Percentiles rank a stretch among this genome's conserved stretches.
Conservation (phyloP, 1,140 invertebrate genomes). For the Ips typographus region DNA sequence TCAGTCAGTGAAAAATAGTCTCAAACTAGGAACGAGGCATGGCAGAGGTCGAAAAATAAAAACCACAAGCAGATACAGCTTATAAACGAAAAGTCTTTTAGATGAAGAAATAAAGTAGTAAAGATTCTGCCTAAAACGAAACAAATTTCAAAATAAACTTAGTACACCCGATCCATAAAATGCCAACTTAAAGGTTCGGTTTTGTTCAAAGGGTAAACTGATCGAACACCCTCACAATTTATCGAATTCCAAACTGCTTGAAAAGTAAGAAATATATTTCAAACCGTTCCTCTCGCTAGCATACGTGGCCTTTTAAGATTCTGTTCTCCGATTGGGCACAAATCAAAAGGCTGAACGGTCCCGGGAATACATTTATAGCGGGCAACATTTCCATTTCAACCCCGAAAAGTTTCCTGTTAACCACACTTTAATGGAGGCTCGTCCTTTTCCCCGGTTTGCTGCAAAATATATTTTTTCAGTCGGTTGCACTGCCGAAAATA, state of each 20-base stretch:
- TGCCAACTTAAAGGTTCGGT: too few relatives aligned
- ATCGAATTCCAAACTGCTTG: too few relatives aligned
- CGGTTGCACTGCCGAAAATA: constrained; percentile 24
- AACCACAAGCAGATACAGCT: background rate
- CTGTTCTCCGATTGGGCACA: constrained; percentile 14
- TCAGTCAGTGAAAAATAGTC: too few relatives aligned
- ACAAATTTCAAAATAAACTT: too few relatives aligned
- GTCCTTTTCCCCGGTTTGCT: constrained; percentile 23
- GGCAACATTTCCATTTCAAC: constrained; percentile 26
- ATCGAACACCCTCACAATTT: too few relatives aligned
- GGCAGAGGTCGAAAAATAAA: constrained; percentile 1
- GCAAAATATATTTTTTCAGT: constrained; percentile 28
- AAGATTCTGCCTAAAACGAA: too few relatives aligned
- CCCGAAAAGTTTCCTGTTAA: constrained; percentile 30
- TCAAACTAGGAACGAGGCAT: background rate
- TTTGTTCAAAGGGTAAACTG: too few relatives aligned
- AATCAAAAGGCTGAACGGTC: constrained; percentile 15
- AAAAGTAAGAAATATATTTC: constrained; percentile 1
- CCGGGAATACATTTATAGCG: constrained; percentile 18
- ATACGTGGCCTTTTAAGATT: constrained; percentile 6
- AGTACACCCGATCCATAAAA: too few relatives aligned
- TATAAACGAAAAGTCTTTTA: too few relatives aligned
- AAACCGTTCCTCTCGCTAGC: background rate
- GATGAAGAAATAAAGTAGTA: too few relatives aligned
- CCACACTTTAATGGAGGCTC: constrained; percentile 30